A percentile compares a stretch with the other conserved stretches of the same genome.
These are phyloP conservation scores for Leuciscus waleckii DNA, from an alignment of 2,797 vertebrate species.

Conservation along the genomic window DNA sequence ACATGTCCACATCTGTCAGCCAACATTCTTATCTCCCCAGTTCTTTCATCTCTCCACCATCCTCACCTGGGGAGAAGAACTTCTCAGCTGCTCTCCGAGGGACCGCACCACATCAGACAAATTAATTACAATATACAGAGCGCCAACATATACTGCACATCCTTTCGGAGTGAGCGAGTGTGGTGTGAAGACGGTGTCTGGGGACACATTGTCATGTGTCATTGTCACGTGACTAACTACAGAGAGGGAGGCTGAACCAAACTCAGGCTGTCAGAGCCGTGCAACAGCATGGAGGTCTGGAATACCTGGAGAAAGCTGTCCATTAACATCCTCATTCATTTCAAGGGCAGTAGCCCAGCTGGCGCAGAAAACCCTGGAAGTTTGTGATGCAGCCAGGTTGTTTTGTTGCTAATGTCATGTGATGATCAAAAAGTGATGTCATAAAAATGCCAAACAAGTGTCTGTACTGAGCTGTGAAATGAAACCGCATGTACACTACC, in stretches of 20 bases:
- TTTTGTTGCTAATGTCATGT: neutral
- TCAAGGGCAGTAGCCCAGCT: neutral
- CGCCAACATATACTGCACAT: neutral
- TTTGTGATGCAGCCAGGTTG: neutral
- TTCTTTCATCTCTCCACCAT: slow-evolving; percentile 54
- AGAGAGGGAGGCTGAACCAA: slow-evolving; percentile 11
- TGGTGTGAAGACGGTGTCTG: neutral
- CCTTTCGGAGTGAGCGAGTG: neutral
- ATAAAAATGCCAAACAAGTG: neutral
- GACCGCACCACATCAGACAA: slow-evolving; percentile 32
- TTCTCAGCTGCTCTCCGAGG: slow-evolving; percentile 25
- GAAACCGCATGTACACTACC: neutral
- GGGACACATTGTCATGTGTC: neutral
- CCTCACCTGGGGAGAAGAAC: slow-evolving; percentile 40
- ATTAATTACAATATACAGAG: slow-evolving; percentile 31
- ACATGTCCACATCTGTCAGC: slow-evolving; percentile 64
- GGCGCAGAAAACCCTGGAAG: neutral
- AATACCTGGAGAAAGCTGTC: slow-evolving; percentile 6
- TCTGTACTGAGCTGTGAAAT: neutral
- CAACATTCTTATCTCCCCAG: slow-evolving; percentile 59
- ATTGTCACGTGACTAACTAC: slow-evolving; percentile 27
- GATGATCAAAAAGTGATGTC: neutral
- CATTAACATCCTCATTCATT: neutral
- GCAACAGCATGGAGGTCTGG: neutral
- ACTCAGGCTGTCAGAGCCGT: neutral